These are phyloP conservation scores for Protobothrops mucrosquamatus DNA, from an alignment of 2,113 vertebrate species.

Conservation along the genomic window DNA sequence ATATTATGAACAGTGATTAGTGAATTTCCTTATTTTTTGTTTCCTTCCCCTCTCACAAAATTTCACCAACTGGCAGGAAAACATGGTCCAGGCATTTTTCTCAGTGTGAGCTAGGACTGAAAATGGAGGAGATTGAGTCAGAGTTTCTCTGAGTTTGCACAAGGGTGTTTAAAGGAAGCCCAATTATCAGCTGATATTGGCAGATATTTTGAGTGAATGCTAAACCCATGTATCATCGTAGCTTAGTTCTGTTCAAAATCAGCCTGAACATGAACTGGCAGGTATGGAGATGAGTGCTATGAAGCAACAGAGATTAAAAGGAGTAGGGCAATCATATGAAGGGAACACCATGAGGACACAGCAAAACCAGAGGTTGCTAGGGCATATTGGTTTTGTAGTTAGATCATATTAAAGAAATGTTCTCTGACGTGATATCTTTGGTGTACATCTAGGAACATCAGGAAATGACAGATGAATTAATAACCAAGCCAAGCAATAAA, in stretches of 20 bases:
- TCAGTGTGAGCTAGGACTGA: not conserved
- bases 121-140: not conserved
- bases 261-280: not conserved
- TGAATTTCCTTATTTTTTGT: not conserved
- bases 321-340: not conserved
- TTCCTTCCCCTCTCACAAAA: not conserved
- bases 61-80: not conserved
- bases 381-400: not conserved
- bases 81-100: not conserved
- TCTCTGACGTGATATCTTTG: not conserved
- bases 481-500: not conserved
- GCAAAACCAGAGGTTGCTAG: not conserved
- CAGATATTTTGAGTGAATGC: not conserved
- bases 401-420: not conserved
- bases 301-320: not conserved
- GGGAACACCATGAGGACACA: not conserved
- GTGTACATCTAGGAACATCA: not conserved
- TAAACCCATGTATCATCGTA: not conserved
- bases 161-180: not conserved
- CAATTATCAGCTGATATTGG: not conserved
- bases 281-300: not conserved
- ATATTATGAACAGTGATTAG: not conserved
- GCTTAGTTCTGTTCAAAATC: not conserved
- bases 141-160: not conserved
- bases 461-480: not conserved